Percentiles rank a stretch among this genome's conserved stretches.
These are phyloP conservation scores for Philypnodon macrostomus DNA, from an alignment of 2,797 vertebrate species.

Conservation along the genomic window DNA sequence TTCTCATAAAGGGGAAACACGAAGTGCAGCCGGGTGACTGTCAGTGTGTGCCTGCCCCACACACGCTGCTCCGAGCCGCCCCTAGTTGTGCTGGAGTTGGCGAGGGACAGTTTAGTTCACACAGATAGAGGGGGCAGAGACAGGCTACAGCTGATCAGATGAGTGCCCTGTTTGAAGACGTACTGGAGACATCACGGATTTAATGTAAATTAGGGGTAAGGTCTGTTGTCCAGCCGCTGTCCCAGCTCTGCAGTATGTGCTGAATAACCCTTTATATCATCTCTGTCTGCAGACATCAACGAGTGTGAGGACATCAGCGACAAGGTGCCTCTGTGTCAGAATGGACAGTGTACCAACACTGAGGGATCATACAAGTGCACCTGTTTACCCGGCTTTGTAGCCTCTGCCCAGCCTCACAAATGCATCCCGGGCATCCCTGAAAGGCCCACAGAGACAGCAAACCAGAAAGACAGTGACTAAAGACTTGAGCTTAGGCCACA, in stretches of 20 bases:
- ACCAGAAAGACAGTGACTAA: constrained; percentile 55
- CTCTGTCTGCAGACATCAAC: constrained; percentile 82
- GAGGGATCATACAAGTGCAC: constrained; percentile 92
- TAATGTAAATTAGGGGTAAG: no score
- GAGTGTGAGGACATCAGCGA: constrained; percentile 88
- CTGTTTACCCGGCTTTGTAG: constrained; percentile 82
- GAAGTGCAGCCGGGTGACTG: no score
- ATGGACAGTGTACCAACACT: constrained; percentile 85
- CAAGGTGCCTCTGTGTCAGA: constrained; percentile 82
- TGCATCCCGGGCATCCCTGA: constrained; percentile 76
- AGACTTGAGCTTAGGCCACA: constrained; percentile 24
- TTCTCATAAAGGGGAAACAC: no score
- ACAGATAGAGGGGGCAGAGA: no score
- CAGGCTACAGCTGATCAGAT: no score
- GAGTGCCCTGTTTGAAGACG: no score
- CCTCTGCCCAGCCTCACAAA: constrained; percentile 80
- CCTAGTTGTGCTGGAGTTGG: no score
- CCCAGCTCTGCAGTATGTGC: constrained; percentile 29
- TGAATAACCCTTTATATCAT: constrained; percentile 29
- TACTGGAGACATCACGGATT: no score
- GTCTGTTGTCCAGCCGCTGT: constrained; percentile 42
- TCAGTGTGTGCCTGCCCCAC: no score
- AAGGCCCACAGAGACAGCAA: constrained; percentile 42
- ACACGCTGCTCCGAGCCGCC: no score
- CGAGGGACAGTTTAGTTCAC: no score